Base-by-base conservation (phyloP, 92 coral and sea anemone species). In the Chrysogorgia sp. region DNA sequence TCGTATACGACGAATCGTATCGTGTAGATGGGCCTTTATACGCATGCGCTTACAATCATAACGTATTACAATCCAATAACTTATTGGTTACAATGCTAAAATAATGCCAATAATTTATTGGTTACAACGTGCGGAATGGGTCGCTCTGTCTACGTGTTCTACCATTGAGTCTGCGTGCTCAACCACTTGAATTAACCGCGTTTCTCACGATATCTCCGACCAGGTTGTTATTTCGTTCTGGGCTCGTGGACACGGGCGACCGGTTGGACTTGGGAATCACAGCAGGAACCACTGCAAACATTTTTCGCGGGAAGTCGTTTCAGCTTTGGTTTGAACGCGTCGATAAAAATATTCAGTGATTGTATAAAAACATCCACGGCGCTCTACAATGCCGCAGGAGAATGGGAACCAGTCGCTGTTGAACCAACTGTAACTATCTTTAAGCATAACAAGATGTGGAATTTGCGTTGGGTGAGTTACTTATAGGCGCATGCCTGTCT, bases 171-270 rank as follows among this genome's bases (percentile, higher is more conserved):
- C 23, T 26, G 23, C 19, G 22, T 19, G 10, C 58, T 52, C 2
- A 10, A 19, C 2, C 2, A 52, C n/a, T n/a, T n/a, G n/a, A n/a
- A n/a, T n/a, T 19, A 52, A 2, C 58, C 19, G 19, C 4, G 23
- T 52, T 52, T 52, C 23, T 2, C n/a, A 2, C 2, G 23, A 52
- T 2, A 21, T 19, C 22, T 19, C n/a, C 50, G 17, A 8, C 17
- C 26, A 64, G 71, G 50, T 64, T 64, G 71, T 31, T 6, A 22
- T n/a, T 35, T 64, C 3, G 71, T 64, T 14, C 21, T 64, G 31
- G 71, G 71, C 71, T 64, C 71, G 10, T 64, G 48, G 45, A 31
- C 71, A 2, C 22, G 48, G 45, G 4, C 40, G 7, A 21, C 8
- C 1, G 29, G 71, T 22, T 64, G 71, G 71, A 25, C 2, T 0